Conservation (phyloP, 2,888 invertebrate genomes). For the Drosophila nr. perissopoda region DNA sequence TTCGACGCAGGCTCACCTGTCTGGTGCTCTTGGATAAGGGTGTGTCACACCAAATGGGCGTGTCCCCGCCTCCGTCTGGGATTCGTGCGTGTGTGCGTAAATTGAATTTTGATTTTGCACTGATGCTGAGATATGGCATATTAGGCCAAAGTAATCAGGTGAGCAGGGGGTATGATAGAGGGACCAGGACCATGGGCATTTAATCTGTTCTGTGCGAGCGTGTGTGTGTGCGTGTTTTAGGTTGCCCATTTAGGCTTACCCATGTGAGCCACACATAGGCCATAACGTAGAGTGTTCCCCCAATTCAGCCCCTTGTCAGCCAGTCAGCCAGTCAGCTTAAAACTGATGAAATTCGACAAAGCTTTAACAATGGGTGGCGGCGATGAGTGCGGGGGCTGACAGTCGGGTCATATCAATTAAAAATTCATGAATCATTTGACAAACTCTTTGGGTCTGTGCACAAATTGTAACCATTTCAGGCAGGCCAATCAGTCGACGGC, state of each 20-base stretch:
- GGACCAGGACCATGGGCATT: slow-evolving; percentile 48
- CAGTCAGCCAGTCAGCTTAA: slow-evolving; percentile 8
- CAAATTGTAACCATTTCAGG: slow-evolving; percentile 52
- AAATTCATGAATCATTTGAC: slow-evolving; percentile 79
- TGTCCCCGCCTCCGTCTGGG: slow-evolving; percentile 37
- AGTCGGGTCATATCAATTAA: slow-evolving; percentile 66
- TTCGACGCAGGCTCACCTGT: slow-evolving; percentile 64
- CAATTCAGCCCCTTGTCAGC: slow-evolving; percentile 64
- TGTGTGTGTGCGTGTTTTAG: slow-evolving; percentile 68
- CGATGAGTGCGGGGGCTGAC: background rate
- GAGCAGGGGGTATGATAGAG: background rate
- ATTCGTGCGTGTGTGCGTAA: slow-evolving; percentile 66
- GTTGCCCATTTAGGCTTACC: slow-evolving; percentile 80
- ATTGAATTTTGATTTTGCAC: slow-evolving; percentile 81
- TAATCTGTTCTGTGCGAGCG: slow-evolving; percentile 70
- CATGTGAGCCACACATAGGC: slow-evolving; percentile 54
- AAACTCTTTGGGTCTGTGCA: slow-evolving; percentile 66
- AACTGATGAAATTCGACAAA: slow-evolving; percentile 66
- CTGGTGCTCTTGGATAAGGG: slow-evolving; percentile 43
- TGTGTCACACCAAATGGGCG: slow-evolving; percentile 41
- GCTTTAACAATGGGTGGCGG: slow-evolving; percentile 13
- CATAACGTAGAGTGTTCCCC: slow-evolving; percentile 3
- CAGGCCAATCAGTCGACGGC: slow-evolving; percentile 61
- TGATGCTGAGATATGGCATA: slow-evolving; percentile 81
- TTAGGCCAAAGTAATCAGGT: slow-evolving; percentile 80